Evolutionary conservation across 2,888 invertebrate genomes (phyloP).

Genomic region (Eudemis profundana): DNA sequence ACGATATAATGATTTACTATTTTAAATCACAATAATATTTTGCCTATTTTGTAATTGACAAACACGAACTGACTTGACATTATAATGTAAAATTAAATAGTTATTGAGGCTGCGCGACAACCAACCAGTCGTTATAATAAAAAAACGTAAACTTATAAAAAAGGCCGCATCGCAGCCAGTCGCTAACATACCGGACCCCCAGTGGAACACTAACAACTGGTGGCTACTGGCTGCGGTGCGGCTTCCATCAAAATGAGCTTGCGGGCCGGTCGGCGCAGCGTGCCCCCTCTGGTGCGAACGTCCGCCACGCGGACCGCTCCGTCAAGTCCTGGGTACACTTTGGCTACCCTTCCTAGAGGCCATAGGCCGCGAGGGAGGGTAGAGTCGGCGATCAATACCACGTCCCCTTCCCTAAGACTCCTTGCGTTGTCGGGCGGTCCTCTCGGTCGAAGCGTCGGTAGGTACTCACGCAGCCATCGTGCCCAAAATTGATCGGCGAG

Average conservation of each 20-base stretch:
- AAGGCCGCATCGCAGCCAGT: too few relatives aligned
- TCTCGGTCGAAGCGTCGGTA: not conserved
- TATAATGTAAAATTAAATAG: too few relatives aligned
- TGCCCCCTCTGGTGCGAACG: constrained; percentile 15
- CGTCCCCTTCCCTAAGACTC: constrained; percentile 5
- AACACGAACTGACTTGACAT: too few relatives aligned
- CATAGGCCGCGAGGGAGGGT: constrained; percentile 23
- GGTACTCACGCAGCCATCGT: constrained; percentile 28
- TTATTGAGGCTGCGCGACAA: not conserved
- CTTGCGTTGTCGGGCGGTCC: not conserved
- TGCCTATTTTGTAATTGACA: too few relatives aligned
- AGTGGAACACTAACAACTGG: constrained; percentile 20
- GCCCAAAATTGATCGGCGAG: constrained; percentile 28
- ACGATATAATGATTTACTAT: too few relatives aligned
- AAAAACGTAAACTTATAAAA: too few relatives aligned
- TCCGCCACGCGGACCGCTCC: constrained; percentile 29
- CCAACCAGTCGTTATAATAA: too few relatives aligned
- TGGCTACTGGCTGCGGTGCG: constrained; percentile 15
- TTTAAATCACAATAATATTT: too few relatives aligned
- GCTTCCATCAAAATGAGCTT: constrained; percentile 1
- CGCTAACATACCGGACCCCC: constrained; percentile 14
- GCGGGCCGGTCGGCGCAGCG: constrained; percentile 13
- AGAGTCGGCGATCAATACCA: constrained; percentile 22
- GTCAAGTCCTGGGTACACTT: constrained; percentile 19
- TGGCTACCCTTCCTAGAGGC: constrained; percentile 21